Evolutionary conservation across 1,140 invertebrate genomes (phyloP), one percentile per base, ranked within the genome.

Genomic region (Elymnias hypermnestra): DNA sequence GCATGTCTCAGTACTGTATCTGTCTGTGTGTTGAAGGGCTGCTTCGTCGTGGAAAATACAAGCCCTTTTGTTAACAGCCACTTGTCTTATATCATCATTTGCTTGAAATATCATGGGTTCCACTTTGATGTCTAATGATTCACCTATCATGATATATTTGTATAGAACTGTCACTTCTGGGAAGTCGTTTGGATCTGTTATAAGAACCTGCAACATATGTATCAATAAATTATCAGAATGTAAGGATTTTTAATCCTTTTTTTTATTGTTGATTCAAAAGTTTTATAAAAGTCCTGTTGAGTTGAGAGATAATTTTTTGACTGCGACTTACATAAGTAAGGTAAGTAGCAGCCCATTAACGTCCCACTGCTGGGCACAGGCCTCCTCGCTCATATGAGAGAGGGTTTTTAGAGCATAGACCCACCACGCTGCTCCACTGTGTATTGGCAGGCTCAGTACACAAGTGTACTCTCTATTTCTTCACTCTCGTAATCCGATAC

Each of bases 1-100:
- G 41, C 81, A 84, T 0, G 75, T 82, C 25, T 84, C 81, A n/a
- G 54, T 70, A 26, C 75, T 82, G 14, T 82, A 84, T 48, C 72
- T 55, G n/a, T 74, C 52, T 0, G 81, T 75, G 22, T 79, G 60
- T 3, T 54, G 58, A 1, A 83, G 40, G 0, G 23, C 0, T 0
- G 64, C 57, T 26, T 83, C 79, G 17, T 77, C 69, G 39, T 82
- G 73, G 43, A 82, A 83, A 53, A 66, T 70, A 26, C 79, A 83
- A 3, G 28, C 57, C 0, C 75, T 54, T 18, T 55, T 64, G 3
- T 58, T 35, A 0, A 64, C 51, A 0, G 70, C 50, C 0, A 76
- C 54, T 0, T 45, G 26, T 7, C 68, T 50, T 0, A 83, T 38
- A 1, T 63, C 53, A 1, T 62, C 38, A 0, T 75, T 66, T 5